Evolutionary conservation across 2,888 invertebrate genomes (phyloP), one percentile per base, ranked within the genome.

Genomic region (Melanargia galathea): DNA sequence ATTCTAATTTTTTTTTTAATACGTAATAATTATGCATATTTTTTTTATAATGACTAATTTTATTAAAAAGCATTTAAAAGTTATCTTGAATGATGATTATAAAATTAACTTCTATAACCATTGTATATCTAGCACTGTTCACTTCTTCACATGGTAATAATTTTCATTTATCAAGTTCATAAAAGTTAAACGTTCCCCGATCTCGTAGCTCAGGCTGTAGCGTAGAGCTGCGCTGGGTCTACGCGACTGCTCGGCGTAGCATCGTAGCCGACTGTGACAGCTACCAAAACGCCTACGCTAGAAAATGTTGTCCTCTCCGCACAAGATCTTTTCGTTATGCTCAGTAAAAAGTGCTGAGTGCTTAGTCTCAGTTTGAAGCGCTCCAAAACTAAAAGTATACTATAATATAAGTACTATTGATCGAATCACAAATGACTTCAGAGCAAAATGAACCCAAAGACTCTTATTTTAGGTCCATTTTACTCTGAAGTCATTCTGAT

Each of bases 201-300:
- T 24, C 22, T 16, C 24, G 24, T 30, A 6, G n/a, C 24, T 24
- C 52, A 38, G 57, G 52, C 52, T 55, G 60, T 45, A 7, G 22
- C 30, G 22, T 35, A 35, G 46, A 45, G 22, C 18, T 33, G 18
- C 33, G 45, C 7, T 18, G 20, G 30, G 13, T 46, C 57, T 57
- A 64, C 52, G 54, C 64, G 64, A 56, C 62, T 60, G 63, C 49
- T 56, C 64, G 18, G 55, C 64, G 60, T 60, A 60, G 65, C 66
- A 63, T 64, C 57, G 16, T 45, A 30, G 30, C 45, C 33, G 33
- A 57, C 30, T 46, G 30, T 57, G 57, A 57, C 45, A 33, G 20
- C n/a, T n/a, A 20, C 20, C 46, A 30, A 20, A 30, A 20, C 20
- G 20, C 52, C 52, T 35, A 52, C 33, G 13, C 33, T 20, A 20